These are phyloP conservation scores for Papilio gigon DNA, from an alignment of 2,888 invertebrate genomes.

Conservation along the genomic window DNA sequence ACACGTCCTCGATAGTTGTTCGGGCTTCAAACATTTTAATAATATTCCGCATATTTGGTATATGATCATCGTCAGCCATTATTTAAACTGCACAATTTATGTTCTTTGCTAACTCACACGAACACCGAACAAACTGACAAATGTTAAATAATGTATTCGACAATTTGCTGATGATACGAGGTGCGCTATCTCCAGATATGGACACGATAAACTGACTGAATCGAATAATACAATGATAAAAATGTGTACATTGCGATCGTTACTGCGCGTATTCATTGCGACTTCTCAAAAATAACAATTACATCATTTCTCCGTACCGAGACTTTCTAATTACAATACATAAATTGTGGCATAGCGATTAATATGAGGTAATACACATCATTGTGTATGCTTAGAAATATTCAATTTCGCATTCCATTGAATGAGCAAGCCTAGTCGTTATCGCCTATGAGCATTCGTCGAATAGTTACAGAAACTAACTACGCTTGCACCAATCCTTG, in stretches of 20 bases:
- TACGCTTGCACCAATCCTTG: background rate
- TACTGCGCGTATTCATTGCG: constrained; percentile 26
- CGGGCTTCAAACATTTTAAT: constrained; percentile 73
- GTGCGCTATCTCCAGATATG: constrained; percentile 64
- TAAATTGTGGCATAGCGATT: background rate
- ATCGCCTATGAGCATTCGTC: too few relatives aligned
- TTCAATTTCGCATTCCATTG: too few relatives aligned
- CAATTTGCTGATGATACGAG: constrained; percentile 52
- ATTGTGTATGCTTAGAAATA: too few relatives aligned
- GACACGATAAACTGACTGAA: constrained; percentile 57
- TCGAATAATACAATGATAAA: constrained; percentile 43
- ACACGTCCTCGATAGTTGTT: constrained; percentile 52
- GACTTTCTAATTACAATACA: constrained; percentile 25
- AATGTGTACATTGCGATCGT: constrained; percentile 7
- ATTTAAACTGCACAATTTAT: constrained; percentile 36
- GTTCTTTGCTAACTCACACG: constrained; percentile 1
- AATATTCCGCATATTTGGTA: constrained; percentile 63
- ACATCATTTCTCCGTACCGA: constrained; percentile 42
- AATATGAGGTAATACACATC: background rate
- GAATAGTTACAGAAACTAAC: too few relatives aligned
- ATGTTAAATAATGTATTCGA: constrained; percentile 38
- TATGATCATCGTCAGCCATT: constrained; percentile 56
- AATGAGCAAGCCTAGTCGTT: background rate
- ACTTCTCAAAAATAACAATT: constrained; percentile 27
- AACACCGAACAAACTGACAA: constrained; percentile 23